Conservation (phyloP, 2,113 vertebrate species). For the Podiceps cristatus region DNA sequence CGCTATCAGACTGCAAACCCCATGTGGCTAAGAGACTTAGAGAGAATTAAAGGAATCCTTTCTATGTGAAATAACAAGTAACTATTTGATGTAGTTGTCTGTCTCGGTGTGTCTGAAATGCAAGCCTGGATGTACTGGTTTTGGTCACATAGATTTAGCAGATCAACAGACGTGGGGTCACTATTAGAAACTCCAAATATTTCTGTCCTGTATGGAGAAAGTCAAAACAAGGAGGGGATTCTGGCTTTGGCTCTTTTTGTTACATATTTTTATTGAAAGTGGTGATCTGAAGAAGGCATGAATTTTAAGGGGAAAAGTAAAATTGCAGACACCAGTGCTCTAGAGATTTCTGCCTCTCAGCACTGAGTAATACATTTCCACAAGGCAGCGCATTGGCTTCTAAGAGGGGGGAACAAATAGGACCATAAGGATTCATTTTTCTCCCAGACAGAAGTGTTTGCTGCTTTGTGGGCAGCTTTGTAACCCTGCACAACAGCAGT, state of each 20-base stretch:
- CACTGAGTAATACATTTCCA: not conserved
- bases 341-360: not conserved
- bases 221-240: not conserved
- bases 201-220: not conserved
- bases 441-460: not conserved
- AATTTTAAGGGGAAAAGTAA: constrained; percentile 2
- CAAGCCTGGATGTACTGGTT: not conserved
- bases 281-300: not conserved
- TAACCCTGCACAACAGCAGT: not conserved
- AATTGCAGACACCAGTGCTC: not conserved
- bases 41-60: not conserved
- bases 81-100: not conserved
- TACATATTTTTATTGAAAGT: not conserved
- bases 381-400: not conserved
- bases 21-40: not conserved
- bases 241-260: not conserved
- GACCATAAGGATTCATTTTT: not conserved
- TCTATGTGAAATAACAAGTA: not conserved
- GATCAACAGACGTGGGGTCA: not conserved
- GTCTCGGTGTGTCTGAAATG: not conserved
- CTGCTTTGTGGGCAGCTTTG: constrained; percentile 4
- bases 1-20: not conserved
- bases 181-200: not conserved
- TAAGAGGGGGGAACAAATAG: not conserved
- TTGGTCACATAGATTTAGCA: not conserved